Conservation (phyloP, 2,113 vertebrate species). For the Oriolus oriolus region DNA sequence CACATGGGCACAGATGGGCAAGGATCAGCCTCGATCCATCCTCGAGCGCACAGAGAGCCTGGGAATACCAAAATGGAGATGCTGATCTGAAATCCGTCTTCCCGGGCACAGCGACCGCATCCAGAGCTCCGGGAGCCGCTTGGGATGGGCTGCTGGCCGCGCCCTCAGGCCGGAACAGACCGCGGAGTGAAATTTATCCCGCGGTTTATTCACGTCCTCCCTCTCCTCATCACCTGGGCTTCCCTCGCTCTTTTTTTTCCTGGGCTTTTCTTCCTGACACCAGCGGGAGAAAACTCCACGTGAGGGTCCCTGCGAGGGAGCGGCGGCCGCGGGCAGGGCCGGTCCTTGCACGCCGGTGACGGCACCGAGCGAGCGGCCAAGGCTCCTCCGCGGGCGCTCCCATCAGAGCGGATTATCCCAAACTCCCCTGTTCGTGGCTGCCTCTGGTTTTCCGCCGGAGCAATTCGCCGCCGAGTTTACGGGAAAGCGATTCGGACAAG, state of each 20-base stretch:
- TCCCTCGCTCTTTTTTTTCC: neutral
- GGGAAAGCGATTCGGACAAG: neutral
- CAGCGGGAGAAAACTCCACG: accelerated
- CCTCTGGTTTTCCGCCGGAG: neutral
- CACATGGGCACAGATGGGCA: accelerated
- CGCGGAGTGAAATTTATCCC: neutral
- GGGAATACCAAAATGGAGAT: neutral
- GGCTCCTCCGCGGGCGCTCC: conserved; percentile 18
- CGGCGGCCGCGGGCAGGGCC: neutral
- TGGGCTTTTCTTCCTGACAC: neutral
- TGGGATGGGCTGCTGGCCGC: neutral
- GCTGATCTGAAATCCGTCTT: neutral
- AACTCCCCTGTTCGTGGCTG: neutral
- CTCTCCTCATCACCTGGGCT: neutral
- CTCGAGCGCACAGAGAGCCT: neutral
- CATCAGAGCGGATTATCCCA: conserved; percentile 32
- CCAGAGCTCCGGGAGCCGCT: accelerated
- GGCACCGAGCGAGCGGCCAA: neutral
- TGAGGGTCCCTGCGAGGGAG: neutral
- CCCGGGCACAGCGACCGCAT: accelerated
- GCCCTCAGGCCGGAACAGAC: accelerated
- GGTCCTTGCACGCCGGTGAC: accelerated
- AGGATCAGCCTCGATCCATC: neutral
- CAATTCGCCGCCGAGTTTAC: neutral
- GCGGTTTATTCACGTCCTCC: neutral